Evolutionary conservation across 2,888 invertebrate genomes (phyloP), one percentile per base, ranked within the genome.

Genomic region (Patella caerulea): DNA sequence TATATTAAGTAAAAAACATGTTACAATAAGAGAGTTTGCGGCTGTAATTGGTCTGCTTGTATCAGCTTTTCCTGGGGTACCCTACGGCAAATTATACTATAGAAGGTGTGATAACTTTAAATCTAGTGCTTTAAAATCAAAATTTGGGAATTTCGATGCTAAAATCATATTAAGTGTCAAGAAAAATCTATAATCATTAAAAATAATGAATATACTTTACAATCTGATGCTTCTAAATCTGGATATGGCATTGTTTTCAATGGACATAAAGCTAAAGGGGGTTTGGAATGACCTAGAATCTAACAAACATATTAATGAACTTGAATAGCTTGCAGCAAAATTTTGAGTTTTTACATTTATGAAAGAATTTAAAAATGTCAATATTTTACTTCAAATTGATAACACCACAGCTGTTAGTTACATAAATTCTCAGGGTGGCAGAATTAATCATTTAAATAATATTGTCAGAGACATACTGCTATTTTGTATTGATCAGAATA

Each of bases 241-340:
- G 74, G 69, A n/a, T 55, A 45, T 55, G 59, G 74, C 59, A 65
- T 19, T 17, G 69, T 53, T 24, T 59, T 69, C 34, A 7, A 19
- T n/a, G n/a, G 9, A 19, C 17, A 69, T 1, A 11, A 69, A 59
- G 69, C 74, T 14, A 14, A 69, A 45, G 69, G 74, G n/a, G 5
- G 45, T 59, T 65, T 73, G 73, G 34, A 59, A 24, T 9, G 11
- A 29, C 5, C 59, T 34, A 65, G n/a, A n/a, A n/a, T n/a, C n/a
- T n/a, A n/a, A n/a, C n/a, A n/a, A 69, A 14, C 74, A 74, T 56
- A 69, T 74, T 53, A 74, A 74, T 74, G 74, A 55, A 69, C 45
- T 74, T n/a, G 74, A 74, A 52, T 34, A 12, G 17, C 34, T 74
- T 11, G 69, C 65, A 3, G 69, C 69, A 65, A 69, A 74, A 52